These are phyloP conservation scores for Gambusia yucatana DNA, from an alignment of 2,797 vertebrate genomes.

Conservation along the genomic window DNA sequence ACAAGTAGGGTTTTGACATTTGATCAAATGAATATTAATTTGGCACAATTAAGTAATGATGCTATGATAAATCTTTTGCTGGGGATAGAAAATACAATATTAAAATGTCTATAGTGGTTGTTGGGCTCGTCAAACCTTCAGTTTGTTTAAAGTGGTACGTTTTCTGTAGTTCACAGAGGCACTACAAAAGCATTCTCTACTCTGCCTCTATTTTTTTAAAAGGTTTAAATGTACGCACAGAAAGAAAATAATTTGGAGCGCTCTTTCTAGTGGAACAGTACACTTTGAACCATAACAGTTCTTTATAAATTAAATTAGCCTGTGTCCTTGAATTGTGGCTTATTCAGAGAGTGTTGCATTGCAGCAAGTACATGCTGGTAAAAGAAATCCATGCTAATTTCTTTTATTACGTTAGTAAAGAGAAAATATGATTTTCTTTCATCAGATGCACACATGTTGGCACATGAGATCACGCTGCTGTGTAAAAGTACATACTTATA, in stretches of 20 bases:
- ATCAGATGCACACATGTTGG: slow-evolving; percentile 16
- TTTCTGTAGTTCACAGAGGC: slow-evolving; percentile 26
- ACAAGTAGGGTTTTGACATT: slow-evolving; percentile 2
- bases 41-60: slow-evolving; percentile 1
- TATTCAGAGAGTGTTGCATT: slow-evolving; percentile 27
- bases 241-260: slow-evolving; percentile 22
- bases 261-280: slow-evolving; percentile 38
- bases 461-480: background rate
- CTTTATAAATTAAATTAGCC: slow-evolving; percentile 53
- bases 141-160: slow-evolving; percentile 18
- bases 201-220: slow-evolving; percentile 5
- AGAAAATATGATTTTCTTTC: slow-evolving; percentile 31
- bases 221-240: slow-evolving; percentile 5
- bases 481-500: background rate
- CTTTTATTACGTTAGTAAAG: slow-evolving; percentile 26
- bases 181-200: background rate
- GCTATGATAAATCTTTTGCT: slow-evolving; percentile 2
- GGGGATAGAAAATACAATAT: background rate
- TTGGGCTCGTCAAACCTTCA: background rate
- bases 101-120: slow-evolving; percentile 27
- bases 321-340: slow-evolving; percentile 52
- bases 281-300: slow-evolving; percentile 43
- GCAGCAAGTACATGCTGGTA: slow-evolving; percentile 13
- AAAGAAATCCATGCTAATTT: slow-evolving; percentile 13
- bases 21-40: slow-evolving; percentile 1